These are phyloP conservation scores for Scaptomyza graminum DNA, from an alignment of 1,140 invertebrate genomes.

Conservation along the genomic window DNA sequence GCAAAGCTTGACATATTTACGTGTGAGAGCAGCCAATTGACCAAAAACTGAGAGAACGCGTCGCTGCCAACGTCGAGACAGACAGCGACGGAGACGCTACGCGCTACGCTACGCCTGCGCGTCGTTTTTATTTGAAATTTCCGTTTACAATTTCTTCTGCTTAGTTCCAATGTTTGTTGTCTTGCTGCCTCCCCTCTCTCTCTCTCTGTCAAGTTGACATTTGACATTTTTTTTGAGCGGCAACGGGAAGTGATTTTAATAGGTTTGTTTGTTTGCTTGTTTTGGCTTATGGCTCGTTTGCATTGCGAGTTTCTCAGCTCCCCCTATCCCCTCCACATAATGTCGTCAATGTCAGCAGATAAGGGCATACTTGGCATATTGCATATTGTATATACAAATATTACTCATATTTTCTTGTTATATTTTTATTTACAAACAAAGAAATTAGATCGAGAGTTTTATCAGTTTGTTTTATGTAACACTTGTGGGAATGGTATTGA, in stretches of 20 bases:
- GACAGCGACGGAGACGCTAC: conserved; percentile 17
- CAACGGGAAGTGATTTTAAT: conserved; percentile 73
- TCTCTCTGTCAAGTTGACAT: conserved; percentile 43
- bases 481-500: conserved; percentile 68
- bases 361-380: conserved; percentile 54
- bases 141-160: conserved; percentile 59
- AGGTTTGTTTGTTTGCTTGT: conserved; percentile 54
- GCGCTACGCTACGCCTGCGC: conserved; percentile 58
- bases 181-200: background rate
- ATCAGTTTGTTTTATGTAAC: conserved; percentile 55
- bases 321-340: background rate
- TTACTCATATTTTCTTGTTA: conserved; percentile 61
- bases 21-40: conserved; percentile 54
- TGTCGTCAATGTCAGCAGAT: conserved; percentile 57
- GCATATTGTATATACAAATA: conserved; percentile 38
- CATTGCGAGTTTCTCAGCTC: conserved; percentile 12
- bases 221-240: conserved; percentile 61
- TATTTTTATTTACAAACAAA: conserved; percentile 59
- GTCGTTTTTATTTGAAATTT: conserved; percentile 69
- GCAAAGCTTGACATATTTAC: conserved; percentile 66
- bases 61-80: conserved; percentile 6
- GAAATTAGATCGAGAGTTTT: conserved; percentile 58
- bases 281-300: conserved; percentile 41
- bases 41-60: conserved; percentile 30
- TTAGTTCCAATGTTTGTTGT: conserved; percentile 5